Evolutionary conservation across 53 echinoderm and acorn worm species (phyloP).

Genomic region (Holothuria leucospilota): DNA sequence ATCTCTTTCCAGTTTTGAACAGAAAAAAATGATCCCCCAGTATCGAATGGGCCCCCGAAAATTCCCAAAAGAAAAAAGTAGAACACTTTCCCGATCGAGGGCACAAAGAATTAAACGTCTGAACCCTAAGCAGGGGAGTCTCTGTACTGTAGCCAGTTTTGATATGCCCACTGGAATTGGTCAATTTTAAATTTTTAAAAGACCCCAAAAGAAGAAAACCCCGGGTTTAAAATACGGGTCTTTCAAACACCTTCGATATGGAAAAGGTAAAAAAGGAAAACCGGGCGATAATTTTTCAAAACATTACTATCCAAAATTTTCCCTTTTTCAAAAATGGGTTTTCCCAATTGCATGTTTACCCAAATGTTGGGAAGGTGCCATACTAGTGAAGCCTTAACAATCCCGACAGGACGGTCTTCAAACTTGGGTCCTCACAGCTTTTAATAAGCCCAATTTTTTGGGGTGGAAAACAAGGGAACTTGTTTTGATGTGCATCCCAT

Average conservation of each 20-base stretch:
- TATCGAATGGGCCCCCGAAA: slow-evolving; percentile 58
- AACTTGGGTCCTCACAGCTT: not conserved
- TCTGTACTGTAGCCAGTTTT: too few species aligned
- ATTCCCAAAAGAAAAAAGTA: slow-evolving; percentile 52
- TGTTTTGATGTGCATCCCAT: slow-evolving; percentile 2
- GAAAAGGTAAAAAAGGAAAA: not conserved
- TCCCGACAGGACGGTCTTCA: slow-evolving; percentile 33
- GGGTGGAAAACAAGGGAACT: slow-evolving; percentile 51
- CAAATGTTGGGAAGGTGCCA: slow-evolving; percentile 29
- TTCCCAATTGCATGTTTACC: slow-evolving; percentile 26
- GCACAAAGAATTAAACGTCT: not conserved
- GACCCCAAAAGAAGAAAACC: slow-evolving; percentile 42
- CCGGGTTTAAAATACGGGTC: slow-evolving; percentile 33
- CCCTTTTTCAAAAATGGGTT: slow-evolving; percentile 47
- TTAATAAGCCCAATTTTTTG: slow-evolving; percentile 51
- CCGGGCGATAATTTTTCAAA: not conserved
- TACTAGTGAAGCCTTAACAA: slow-evolving; percentile 30
- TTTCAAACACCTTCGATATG: slow-evolving; percentile 29
- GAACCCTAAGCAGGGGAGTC: not conserved
- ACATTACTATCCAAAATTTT: slow-evolving; percentile 2
- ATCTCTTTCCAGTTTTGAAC: slow-evolving; percentile 5
- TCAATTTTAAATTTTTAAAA: not conserved
- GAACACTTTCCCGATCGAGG: not conserved
- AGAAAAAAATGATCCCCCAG: slow-evolving; percentile 47
- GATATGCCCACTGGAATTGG: not conserved